Base-by-base conservation (phyloP, 35 echinoderm and acorn worm species). In the Heliocidaris erythrogramma region DNA sequence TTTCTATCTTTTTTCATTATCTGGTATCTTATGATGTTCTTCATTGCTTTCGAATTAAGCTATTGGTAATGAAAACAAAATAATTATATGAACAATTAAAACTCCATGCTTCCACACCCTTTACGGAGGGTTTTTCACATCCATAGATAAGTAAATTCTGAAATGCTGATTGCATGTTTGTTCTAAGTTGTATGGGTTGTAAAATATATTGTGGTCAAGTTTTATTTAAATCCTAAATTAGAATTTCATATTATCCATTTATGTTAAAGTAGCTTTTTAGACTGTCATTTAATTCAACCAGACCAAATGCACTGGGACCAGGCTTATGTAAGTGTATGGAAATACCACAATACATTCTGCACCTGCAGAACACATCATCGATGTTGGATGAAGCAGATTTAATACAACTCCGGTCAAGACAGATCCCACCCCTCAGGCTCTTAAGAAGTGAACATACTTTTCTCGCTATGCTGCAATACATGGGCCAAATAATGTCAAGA, bases 401-500 rank as follows among this genome's bases (percentile, higher is more conserved):
- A 69, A 24, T n/a, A 24, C 17, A 78, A 21, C 27, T 78, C 65
- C 27, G 6, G 17, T 78, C 17, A 42, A 42, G 35, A 78, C 6
- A 42, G 35, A 42, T 42, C 35, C 35, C 35, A 42, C 18, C 18
- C 65, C 18, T 21, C 65, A 27, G 21, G 21, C 65, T 78, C 65
- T 24, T n/a, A 6, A 78, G 27, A 78, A 78, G 65, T 78, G 8
- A n/a, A 7, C 27, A 6, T 78, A 78, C 0, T 78, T 24, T 24
- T 78, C 65, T 78, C 65, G 27, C 21, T 78, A 78, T 78, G 65
- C 65, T 78, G 65, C 65, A 78, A 78, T n/a, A 78, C 65, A 78
- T 78, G 65, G 65, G 65, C 65, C 65, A 78, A 78, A 78, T 78
- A 78, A 78, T 78, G 65, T 78, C 27, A 27, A 78, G 65, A 78